phyloP scores from a whole-genome alignment of 2,888 invertebrate genomes.

The Drosophila yooni region DNA sequence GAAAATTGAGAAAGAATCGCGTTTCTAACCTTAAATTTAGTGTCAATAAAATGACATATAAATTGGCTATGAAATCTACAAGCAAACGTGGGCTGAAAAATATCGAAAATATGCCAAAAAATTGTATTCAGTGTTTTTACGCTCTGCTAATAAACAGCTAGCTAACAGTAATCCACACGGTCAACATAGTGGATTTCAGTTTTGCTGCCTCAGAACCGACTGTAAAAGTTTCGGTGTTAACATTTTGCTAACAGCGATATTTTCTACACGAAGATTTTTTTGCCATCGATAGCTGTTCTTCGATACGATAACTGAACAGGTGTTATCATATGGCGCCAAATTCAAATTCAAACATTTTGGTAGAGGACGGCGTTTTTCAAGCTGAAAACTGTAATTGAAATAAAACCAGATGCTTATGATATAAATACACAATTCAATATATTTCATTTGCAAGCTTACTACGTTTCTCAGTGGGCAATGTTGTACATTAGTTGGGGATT shows the following conservation, averaged over 20 bases:
- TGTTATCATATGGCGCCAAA: neutral
- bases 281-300: neutral
- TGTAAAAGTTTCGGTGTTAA: neutral
- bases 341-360: neutral
- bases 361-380: neutral
- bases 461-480: slow-evolving; percentile 6
- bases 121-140: neutral
- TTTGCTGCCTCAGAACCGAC: neutral
- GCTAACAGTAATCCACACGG: neutral
- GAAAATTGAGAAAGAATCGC: neutral
- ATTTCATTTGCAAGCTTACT: slow-evolving; percentile 24
- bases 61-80: neutral
- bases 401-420: neutral
- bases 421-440: slow-evolving; percentile 27
- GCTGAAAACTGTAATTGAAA: too few species aligned
- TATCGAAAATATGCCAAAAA: neutral
- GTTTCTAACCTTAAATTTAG: neutral
- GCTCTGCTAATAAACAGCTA: neutral
- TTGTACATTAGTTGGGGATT: neutral
- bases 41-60: neutral
- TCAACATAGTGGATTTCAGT: neutral
- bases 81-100: neutral
- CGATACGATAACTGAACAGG: neutral
- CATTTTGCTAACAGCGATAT: neutral
- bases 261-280: too few species aligned